Evolutionary conservation across 1,140 invertebrate genomes (phyloP), one percentile per base, ranked within the genome.

Genomic region (Tetramorium parvispinum): DNA sequence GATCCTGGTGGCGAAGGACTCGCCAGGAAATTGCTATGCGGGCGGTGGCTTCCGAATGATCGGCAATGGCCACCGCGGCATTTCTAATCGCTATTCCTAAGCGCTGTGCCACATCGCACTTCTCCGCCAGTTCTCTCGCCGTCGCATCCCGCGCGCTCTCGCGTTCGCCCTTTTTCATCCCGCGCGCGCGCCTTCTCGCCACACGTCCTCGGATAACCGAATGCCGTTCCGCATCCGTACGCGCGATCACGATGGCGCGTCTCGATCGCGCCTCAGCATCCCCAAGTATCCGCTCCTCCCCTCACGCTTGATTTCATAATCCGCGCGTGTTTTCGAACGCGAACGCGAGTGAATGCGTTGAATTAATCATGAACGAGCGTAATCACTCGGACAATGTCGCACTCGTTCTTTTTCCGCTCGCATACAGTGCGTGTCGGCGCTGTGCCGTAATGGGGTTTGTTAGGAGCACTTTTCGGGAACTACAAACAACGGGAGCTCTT

Each of bases 11-110:
- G 7, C 27, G 61, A 27, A 85, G 82, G 82, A 81, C 85, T 77
- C 51, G 59, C n/a, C 77, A 86, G 87, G 90, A 91, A 90, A 93
- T 93, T 93, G 85, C 85, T 93, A 93, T 93, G 92, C 91, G 88
- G 87, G 59, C 27, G 81, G 76, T 61, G 88, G 87, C 88, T 93
- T 92, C 85, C 88, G 82, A 73, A 79, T 93, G 92, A 93, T 93
- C 92, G 92, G 92, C 91, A 93, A 86, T 89, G 89, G 88, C 87
- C 78, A 82, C 86, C 87, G 63, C 76, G 55, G 91, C 87, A 93
- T 91, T 91, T 75, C 89, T 92, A 91, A 92, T 91, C 88, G 83
- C 40, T 27, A 55, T 46, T 83, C 65, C 65, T 66, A 66, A 46
- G 40, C 71, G 40, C 55, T 21, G 65, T 46, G 65, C 27, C 24